These are phyloP conservation scores for Diprion similis DNA, from an alignment of 1,140 invertebrate species.

Conservation along the genomic window DNA sequence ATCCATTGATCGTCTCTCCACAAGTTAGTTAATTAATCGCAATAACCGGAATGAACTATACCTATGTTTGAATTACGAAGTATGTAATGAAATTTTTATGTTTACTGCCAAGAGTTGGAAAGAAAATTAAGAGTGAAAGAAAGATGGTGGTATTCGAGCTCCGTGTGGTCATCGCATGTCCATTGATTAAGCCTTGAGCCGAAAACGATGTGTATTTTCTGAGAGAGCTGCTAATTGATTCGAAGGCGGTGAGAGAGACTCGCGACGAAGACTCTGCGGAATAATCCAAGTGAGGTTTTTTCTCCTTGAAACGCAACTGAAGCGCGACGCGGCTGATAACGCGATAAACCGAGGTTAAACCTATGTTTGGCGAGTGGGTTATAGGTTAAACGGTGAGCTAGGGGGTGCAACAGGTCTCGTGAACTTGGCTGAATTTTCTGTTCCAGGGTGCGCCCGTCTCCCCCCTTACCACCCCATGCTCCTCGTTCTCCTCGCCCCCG, in stretches of 20 bases:
- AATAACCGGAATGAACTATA: too few species aligned
- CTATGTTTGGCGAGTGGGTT: slow-evolving; percentile 62
- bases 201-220: too few species aligned
- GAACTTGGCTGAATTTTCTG: slow-evolving; percentile 64
- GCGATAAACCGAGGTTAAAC: slow-evolving; percentile 63
- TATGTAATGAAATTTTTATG: too few species aligned
- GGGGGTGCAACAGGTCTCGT: slow-evolving; percentile 63
- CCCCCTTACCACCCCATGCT: slow-evolving; percentile 40
- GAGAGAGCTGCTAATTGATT: too few species aligned
- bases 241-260: too few species aligned
- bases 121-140: too few species aligned
- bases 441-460: slow-evolving; percentile 49
- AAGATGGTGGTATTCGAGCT: too few species aligned
- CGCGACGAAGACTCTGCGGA: background rate
- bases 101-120: too few species aligned
- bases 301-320: slow-evolving; percentile 16
- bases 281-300: background rate
- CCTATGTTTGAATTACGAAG: too few species aligned
- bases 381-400: slow-evolving; percentile 63
- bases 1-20: background rate
- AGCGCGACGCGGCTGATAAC: slow-evolving; percentile 54
- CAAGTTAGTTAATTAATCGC: too few species aligned
- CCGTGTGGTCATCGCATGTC: too few species aligned
- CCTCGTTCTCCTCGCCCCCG: slow-evolving; percentile 37
- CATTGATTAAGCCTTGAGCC: too few species aligned